These are phyloP conservation scores for Pterocles gutturalis DNA, from an alignment of 2,113 vertebrate genomes.

Conservation along the genomic window DNA sequence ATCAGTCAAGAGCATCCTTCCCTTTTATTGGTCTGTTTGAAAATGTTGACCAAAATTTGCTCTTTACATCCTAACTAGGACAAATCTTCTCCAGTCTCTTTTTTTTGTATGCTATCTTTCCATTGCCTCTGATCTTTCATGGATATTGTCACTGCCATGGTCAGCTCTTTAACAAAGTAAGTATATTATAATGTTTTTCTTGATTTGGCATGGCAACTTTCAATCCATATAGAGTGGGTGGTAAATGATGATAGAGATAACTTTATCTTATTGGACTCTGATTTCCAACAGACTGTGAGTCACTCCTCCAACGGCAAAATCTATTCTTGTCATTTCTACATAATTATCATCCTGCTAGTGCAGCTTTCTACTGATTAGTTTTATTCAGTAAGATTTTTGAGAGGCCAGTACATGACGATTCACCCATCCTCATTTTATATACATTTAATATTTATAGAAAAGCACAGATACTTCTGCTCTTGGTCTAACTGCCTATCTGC, in stretches of 20 bases:
- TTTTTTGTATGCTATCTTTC: neutral
- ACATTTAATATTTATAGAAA: neutral
- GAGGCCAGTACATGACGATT: neutral
- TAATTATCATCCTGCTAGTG: neutral
- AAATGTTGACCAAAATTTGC: neutral
- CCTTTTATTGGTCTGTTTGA: neutral
- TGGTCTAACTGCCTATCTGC: neutral
- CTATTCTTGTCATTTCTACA: neutral
- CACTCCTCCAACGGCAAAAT: neutral
- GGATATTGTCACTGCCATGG: neutral
- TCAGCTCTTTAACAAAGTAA: neutral
- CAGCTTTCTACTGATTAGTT: neutral
- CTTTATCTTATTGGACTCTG: constrained; percentile 36
- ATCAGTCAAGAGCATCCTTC: neutral
- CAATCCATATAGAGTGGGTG: neutral
- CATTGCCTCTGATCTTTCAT: neutral
- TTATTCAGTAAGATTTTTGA: neutral
- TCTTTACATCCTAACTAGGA: neutral
- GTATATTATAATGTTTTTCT: neutral
- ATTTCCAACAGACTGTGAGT: neutral
- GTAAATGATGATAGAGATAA: constrained; percentile 9
- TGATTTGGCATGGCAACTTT: neutral
- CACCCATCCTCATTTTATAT: neutral
- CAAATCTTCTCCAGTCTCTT: neutral
- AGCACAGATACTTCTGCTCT: neutral